Evolutionary conservation across 2,888 invertebrate species (phyloP).

Genomic region (Hydrotaea cyrtoneurina): DNA sequence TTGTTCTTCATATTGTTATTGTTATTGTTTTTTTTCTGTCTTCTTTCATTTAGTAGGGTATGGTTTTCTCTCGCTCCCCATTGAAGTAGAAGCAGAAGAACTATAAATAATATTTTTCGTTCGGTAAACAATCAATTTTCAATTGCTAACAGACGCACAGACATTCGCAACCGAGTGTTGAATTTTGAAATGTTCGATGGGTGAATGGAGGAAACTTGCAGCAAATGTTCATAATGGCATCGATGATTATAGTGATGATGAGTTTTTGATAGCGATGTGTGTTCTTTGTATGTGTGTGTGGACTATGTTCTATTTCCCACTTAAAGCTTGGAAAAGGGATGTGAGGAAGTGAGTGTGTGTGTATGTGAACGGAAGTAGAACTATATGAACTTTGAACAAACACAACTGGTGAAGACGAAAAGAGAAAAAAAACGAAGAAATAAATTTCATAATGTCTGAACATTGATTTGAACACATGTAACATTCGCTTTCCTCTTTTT

Average conservation of each 20-base stretch:
- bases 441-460: constrained; percentile 32
- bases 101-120: constrained; percentile 50
- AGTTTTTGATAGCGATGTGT: constrained; percentile 60
- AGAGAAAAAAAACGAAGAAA: neutral
- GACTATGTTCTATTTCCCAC: neutral
- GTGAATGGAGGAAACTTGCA: constrained; percentile 40
- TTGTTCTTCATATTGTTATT: neutral
- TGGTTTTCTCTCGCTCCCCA: neutral
- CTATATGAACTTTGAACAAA: constrained; percentile 19
- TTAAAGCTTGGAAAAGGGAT: neutral
- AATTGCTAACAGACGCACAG: constrained; percentile 48
- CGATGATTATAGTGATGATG: constrained; percentile 66
- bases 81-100: constrained; percentile 11
- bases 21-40: neutral
- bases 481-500: neutral
- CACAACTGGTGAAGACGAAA: neutral
- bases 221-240: constrained; percentile 66
- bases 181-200: constrained; percentile 20
- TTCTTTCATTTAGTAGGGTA: neutral
- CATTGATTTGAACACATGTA: constrained; percentile 30
- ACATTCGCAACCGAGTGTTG: constrained; percentile 1
- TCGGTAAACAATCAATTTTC: constrained; percentile 63
- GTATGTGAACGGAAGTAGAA: neutral
- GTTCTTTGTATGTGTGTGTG: constrained; percentile 20
- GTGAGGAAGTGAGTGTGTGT: neutral